These are phyloP conservation scores for Columba janthina DNA, from an alignment of 2,113 vertebrate species.

Conservation along the genomic window DNA sequence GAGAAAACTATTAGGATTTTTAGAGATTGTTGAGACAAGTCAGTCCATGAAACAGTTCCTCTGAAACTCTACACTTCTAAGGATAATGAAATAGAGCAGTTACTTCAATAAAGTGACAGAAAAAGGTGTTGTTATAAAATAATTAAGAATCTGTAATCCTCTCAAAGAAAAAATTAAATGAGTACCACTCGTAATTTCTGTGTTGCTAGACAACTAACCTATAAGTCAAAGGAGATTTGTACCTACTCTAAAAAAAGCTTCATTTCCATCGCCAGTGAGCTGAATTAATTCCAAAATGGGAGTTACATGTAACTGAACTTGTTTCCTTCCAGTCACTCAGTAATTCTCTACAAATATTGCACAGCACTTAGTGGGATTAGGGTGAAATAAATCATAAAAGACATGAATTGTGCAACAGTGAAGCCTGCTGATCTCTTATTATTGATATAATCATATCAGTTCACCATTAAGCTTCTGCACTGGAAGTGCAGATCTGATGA, in stretches of 20 bases:
- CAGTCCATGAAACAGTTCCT: not conserved
- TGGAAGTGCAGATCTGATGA: not conserved
- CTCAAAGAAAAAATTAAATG: not conserved
- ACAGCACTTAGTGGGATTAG: not conserved
- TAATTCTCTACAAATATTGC: not conserved
- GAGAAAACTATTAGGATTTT: not conserved
- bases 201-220: not conserved
- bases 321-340: not conserved
- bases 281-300: not conserved
- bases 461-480: not conserved
- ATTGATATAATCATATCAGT: not conserved
- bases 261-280: not conserved
- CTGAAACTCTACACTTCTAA: not conserved
- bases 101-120: not conserved
- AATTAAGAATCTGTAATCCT: not conserved
- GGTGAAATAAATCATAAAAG: slow-evolving; percentile 1
- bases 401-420: not conserved
- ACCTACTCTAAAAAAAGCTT: not conserved
- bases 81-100: not conserved
- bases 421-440: not conserved
- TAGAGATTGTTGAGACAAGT: slow-evolving; percentile 3
- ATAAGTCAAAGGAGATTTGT: not conserved
- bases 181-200: not conserved
- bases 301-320: not conserved
- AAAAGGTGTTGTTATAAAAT: not conserved